phyloP scores from a whole-genome alignment of 2,888 invertebrate species.

The Patella ulyssiponensis region DNA sequence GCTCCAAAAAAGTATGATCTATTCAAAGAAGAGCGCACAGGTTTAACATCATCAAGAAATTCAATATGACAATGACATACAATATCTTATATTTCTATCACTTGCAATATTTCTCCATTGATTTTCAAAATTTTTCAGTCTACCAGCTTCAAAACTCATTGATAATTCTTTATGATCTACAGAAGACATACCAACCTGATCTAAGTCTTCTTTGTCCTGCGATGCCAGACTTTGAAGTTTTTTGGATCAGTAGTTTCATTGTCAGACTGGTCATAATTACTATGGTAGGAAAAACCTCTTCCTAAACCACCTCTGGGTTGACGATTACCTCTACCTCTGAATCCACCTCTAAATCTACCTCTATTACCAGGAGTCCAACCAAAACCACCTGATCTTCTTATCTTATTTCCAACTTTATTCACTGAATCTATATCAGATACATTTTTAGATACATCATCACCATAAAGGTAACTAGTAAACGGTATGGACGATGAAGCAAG shows the following conservation, averaged over 20 bases:
- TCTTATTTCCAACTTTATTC: neutral
- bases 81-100: neutral
- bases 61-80: neutral
- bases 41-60: too few species aligned
- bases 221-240: neutral
- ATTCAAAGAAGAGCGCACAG: too few species aligned
- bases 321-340: neutral
- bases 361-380: neutral
- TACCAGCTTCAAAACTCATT: neutral
- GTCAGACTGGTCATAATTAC: neutral
- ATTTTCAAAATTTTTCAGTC: neutral
- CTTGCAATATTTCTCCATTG: neutral
- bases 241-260: neutral
- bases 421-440: neutral
- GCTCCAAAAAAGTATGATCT: too few species aligned
- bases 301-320: neutral
- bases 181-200: too few species aligned
- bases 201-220: neutral
- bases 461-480: neutral
- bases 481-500: neutral
- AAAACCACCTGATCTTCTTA: neutral
- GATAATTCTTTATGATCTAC: neutral
- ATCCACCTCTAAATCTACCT: neutral
- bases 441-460: neutral
- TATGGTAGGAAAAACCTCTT: neutral